Evolutionary conservation across 2,888 invertebrate genomes (phyloP).

Genomic region (Maniola hyperantus): DNA sequence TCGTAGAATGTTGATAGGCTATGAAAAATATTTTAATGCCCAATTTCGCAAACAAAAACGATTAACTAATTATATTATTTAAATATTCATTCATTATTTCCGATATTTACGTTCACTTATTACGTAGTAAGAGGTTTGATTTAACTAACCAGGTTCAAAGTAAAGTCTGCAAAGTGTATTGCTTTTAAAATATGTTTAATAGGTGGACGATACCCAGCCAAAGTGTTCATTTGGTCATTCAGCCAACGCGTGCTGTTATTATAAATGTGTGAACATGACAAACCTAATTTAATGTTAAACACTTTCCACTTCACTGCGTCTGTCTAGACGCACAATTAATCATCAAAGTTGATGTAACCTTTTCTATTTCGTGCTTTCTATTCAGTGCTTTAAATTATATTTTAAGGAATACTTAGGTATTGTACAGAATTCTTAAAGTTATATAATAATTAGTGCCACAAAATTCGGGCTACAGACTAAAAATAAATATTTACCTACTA

Average conservation of each 20-base stretch:
- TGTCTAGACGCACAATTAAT: conserved; percentile 16
- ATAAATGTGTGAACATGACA: conserved; percentile 10
- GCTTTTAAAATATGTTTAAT: not conserved
- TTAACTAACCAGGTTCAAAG: too few relatives aligned
- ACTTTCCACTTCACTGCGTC: conserved; percentile 21
- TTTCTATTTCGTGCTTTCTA: conserved; percentile 6
- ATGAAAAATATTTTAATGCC: too few relatives aligned
- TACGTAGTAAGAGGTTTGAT: too few relatives aligned
- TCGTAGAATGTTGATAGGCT: too few relatives aligned
- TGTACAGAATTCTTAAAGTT: not conserved
- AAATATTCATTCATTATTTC: too few relatives aligned
- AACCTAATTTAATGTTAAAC: conserved; percentile 15
- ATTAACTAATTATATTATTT: too few relatives aligned
- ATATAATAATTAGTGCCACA: not conserved
- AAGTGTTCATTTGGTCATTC: not conserved
- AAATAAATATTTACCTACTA: too few relatives aligned
- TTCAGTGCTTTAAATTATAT: conserved; percentile 7
- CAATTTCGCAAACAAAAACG: too few relatives aligned
- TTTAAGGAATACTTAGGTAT: not conserved
- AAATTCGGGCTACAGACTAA: not conserved
- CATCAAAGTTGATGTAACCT: conserved; percentile 9
- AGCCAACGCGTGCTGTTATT: not conserved
- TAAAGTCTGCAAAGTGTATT: too few relatives aligned
- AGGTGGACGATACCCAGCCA: not conserved
- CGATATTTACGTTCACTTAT: too few relatives aligned